Evolutionary conservation across 1,140 invertebrate genomes (phyloP).

Genomic region (Lepidurus packardi): DNA sequence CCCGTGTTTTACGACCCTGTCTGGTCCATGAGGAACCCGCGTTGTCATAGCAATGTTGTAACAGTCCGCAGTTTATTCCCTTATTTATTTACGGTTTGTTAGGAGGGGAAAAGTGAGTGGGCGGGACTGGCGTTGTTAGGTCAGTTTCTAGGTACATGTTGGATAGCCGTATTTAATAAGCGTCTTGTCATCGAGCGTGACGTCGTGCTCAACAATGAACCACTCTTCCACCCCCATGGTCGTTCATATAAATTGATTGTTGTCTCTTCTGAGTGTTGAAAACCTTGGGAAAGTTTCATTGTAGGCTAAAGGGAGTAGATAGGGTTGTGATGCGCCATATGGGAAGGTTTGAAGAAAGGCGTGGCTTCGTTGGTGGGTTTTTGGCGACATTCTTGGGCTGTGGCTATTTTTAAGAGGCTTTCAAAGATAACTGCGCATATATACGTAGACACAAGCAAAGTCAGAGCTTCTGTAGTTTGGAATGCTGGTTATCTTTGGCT

Average conservation of each 20-base stretch:
- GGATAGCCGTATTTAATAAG: not conserved
- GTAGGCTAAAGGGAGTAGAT: not conserved
- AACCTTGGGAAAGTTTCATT: not conserved
- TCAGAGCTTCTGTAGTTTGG: slow-evolving; percentile 14
- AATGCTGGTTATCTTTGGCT: slow-evolving; percentile 21
- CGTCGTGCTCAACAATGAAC: not conserved
- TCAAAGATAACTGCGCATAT: slow-evolving; percentile 22
- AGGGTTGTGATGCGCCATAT: not conserved
- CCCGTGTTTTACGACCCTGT: not conserved
- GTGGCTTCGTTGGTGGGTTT: not conserved
- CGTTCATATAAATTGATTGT: not conserved
- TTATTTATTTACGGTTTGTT: not conserved
- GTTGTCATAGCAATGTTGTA: slow-evolving; percentile 4
- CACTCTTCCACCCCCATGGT: not conserved
- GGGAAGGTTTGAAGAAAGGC: not conserved
- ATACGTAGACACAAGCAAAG: not conserved
- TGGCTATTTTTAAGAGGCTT: slow-evolving; percentile 3
- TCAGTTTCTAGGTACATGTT: not conserved
- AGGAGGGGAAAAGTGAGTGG: not conserved
- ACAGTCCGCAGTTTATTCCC: not conserved
- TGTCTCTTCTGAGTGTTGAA: not conserved
- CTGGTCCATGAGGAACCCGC: slow-evolving; percentile 5
- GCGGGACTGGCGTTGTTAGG: not conserved
- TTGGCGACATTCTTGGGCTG: not conserved
- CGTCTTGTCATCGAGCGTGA: not conserved